These are phyloP conservation scores for Caenorhabditis wallacei DNA, from an alignment of 2,888 invertebrate species.

Conservation along the genomic window DNA sequence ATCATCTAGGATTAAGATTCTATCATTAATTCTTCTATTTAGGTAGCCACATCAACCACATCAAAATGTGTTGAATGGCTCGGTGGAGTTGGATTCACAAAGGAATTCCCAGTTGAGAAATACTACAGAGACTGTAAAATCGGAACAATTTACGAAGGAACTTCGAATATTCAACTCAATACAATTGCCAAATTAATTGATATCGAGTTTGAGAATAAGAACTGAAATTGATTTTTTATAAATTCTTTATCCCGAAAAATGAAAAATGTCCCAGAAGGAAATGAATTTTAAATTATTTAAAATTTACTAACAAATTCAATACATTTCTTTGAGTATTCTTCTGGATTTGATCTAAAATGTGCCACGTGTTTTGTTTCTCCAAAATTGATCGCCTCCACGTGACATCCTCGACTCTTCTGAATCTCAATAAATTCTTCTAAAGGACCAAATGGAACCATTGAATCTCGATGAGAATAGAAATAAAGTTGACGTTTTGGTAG, in stretches of 20 bases:
- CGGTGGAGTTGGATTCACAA: slow-evolving; percentile 98
- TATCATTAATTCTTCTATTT: not conserved
- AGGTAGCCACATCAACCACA: slow-evolving; percentile 22
- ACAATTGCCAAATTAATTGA: slow-evolving; percentile 94
- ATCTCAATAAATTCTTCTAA: slow-evolving; percentile 59
- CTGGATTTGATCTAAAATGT: slow-evolving; percentile 49
- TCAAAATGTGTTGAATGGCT: slow-evolving; percentile 93
- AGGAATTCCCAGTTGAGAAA: slow-evolving; percentile 96
- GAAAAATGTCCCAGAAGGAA: not conserved
- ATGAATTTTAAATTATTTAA: slow-evolving; percentile 5
- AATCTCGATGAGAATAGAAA: slow-evolving; percentile 63
- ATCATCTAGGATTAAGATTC: too few species aligned
- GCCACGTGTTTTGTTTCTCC: slow-evolving; percentile 66
- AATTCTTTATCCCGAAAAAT: too few species aligned
- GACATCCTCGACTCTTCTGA: slow-evolving; percentile 47
- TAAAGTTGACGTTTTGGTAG: slow-evolving; percentile 60
- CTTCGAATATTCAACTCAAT: slow-evolving; percentile 92
- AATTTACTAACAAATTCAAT: slow-evolving; percentile 42
- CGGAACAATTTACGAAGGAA: slow-evolving; percentile 93
- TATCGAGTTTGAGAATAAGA: slow-evolving; percentile 75
- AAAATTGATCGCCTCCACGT: slow-evolving; percentile 55
- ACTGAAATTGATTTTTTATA: not conserved
- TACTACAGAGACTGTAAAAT: slow-evolving; percentile 96
- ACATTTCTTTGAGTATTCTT: slow-evolving; percentile 55
- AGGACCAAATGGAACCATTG: slow-evolving; percentile 55